A percentile compares a stretch with the other conserved stretches of the same genome.
phyloP scores from a whole-genome alignment of 2,113 vertebrate genomes.

The Gyps fulvus region DNA sequence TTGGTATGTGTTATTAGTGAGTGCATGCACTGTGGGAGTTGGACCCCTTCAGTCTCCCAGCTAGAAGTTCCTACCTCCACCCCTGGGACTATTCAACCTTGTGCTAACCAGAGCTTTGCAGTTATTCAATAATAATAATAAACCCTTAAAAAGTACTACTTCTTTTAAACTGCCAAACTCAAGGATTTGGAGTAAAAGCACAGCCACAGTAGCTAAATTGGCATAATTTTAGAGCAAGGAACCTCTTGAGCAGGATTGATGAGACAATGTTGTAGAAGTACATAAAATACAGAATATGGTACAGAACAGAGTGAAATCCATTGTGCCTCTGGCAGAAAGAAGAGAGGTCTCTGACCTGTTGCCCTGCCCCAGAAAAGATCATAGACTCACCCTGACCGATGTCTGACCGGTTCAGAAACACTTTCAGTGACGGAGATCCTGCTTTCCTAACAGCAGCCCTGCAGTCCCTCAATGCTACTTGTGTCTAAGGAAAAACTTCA shows the following conservation, averaged over 20 bases:
- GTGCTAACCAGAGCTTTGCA: not conserved
- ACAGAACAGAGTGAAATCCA: not conserved
- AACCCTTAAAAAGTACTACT: not conserved
- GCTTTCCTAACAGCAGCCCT: not conserved
- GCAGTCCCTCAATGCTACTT: not conserved
- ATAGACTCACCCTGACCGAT: not conserved
- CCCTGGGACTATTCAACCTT: not conserved
- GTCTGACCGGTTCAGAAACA: not conserved
- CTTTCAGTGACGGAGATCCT: not conserved
- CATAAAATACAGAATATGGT: not conserved
- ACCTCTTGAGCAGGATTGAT: not conserved
- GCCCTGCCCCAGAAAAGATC: not conserved
- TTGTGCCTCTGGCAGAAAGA: not conserved
- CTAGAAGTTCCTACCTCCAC: not conserved
- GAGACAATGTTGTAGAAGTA: not conserved
- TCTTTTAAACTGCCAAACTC: not conserved
- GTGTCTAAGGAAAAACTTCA: accelerated
- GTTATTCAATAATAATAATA: not conserved
- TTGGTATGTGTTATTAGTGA: not conserved
- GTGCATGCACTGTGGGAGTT: not conserved
- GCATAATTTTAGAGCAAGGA: not conserved
- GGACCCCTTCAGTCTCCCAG: not conserved
- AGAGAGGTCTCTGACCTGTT: not conserved
- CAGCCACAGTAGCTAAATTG: not conserved
- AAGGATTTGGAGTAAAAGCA: not conserved